Evolutionary conservation across 1,140 invertebrate species (phyloP), one percentile per base, ranked within the genome.

Genomic region (Drosophila setifemur): DNA sequence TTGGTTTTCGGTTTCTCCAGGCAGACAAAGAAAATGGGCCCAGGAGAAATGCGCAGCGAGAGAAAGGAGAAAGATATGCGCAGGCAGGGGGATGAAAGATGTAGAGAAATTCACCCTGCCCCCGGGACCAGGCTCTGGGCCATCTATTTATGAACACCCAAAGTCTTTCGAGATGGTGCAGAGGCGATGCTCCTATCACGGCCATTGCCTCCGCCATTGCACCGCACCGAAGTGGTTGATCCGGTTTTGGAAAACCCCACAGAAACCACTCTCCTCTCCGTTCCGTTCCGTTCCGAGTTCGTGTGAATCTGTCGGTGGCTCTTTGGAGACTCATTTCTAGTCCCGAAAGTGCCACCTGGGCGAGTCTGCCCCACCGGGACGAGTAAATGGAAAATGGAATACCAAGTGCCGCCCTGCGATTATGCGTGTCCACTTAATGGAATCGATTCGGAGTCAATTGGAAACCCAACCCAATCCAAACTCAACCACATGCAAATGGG

Each of bases 221-320:
- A 82, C 64, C 73, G 54, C 45, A 29, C n/a, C 61, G 63, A 72
- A 79, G 79, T 85, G 79, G 79, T 83, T 83, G 79, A 86, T 83
- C 79, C 74, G 81, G 81, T 83, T 83, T 83, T 45, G 33, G 42
- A 42, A 47, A 29, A 48, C 42, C 53, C 57, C 50, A n/a, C 26
- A 42, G 57, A 63, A 63, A 39, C 31, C 42, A 23, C 35, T 71
- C 26, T 28, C 2, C 25, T n/a, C n/a, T n/a, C n/a, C n/a, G n/a
- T n/a, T n/a, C n/a, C n/a, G n/a, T n/a, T n/a, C n/a, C n/a, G n/a
- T n/a, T n/a, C n/a, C n/a, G n/a, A n/a, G 47, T 21, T 50, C 44
- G 68, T 72, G 68, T 49, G 68, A 64, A 54, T 55, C 48, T 42
- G 42, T 40, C 14, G 43, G 12, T 57, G 37, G 23, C 69, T 77